phyloP scores from a whole-genome alignment of 2,888 invertebrate species.

The Plebejus anna region DNA sequence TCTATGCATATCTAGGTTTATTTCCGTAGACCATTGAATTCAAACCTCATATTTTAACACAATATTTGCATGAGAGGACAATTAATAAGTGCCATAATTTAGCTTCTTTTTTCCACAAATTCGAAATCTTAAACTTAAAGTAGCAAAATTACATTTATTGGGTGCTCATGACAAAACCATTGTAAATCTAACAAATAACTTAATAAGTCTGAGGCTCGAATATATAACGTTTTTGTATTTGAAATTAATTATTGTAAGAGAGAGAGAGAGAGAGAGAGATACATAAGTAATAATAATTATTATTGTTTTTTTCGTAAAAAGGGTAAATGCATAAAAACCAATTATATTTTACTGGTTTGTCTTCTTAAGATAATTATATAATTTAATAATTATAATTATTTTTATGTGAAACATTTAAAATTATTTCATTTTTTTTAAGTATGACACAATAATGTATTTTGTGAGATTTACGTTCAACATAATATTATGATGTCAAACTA shows the following conservation, averaged over 20 bases:
- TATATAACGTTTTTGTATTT: not conserved
- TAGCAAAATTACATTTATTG: not conserved
- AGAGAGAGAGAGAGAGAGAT: too few relatives aligned
- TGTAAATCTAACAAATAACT: not conserved
- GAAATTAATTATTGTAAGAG: not conserved
- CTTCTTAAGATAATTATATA: too few relatives aligned
- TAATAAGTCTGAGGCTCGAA: not conserved
- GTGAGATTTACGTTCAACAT: too few relatives aligned
- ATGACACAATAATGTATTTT: too few relatives aligned
- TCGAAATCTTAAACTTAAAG: not conserved
- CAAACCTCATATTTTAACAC: not conserved
- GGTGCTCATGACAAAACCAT: not conserved
- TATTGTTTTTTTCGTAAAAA: not conserved
- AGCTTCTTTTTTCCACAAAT: not conserved
- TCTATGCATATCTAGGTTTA: not conserved
- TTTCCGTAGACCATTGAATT: not conserved
- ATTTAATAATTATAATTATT: too few relatives aligned
- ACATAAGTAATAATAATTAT: not conserved
- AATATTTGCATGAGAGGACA: not conserved
- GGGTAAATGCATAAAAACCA: too few relatives aligned
- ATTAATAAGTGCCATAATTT: not conserved
- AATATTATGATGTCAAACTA: too few relatives aligned
- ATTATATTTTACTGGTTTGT: too few relatives aligned
- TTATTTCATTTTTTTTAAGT: too few relatives aligned
- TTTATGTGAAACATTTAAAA: too few relatives aligned